These are phyloP conservation scores for Lanius ludovicianus DNA, from an alignment of 2,113 vertebrate species.

Conservation along the genomic window DNA sequence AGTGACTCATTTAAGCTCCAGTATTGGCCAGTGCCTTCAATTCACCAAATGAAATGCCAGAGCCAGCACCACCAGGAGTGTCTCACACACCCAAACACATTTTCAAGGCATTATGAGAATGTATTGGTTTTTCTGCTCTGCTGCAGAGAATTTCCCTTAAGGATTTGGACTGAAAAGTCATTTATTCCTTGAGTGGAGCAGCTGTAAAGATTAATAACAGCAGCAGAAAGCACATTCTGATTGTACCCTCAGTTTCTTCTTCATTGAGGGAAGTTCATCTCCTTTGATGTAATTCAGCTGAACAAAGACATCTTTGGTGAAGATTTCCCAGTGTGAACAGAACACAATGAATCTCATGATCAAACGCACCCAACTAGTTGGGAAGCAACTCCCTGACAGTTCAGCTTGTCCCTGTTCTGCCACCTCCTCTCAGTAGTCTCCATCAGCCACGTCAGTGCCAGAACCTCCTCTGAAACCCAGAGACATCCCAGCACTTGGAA, in stretches of 20 bases:
- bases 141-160: background rate
- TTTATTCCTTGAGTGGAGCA: background rate
- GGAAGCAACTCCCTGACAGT: no score
- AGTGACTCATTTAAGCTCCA: no score
- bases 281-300: background rate
- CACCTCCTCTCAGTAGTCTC: background rate
- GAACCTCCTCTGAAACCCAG: no score
- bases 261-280: background rate
- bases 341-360: background rate
- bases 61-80: background rate
- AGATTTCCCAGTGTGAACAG: background rate
- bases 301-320: no score
- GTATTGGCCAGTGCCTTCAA: no score
- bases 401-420: background rate
- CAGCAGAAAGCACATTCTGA: background rate
- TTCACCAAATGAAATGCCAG: background rate
- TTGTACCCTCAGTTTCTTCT: background rate
- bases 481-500: fast-evolving
- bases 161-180: background rate
- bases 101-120: background rate
- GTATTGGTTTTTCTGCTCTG: background rate
- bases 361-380: fast-evolving
- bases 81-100: fast-evolving
- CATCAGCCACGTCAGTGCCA: fast-evolving
- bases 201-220: background rate